Evolutionary conservation across 2,797 vertebrate genomes (phyloP), one percentile per base, ranked within the genome.

Genomic region (Podargus strigoides): DNA sequence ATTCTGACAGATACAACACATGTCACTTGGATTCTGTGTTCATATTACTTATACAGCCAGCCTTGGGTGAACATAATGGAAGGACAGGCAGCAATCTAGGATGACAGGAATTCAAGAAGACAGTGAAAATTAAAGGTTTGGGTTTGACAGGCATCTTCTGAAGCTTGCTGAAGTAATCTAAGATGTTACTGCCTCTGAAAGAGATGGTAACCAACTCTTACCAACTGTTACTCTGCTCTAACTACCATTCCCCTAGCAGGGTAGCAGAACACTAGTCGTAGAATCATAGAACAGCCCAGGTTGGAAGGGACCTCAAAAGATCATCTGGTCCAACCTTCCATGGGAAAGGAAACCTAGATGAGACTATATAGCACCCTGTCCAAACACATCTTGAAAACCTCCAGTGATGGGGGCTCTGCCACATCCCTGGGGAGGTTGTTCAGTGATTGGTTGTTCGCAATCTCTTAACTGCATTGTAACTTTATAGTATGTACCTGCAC

Each of bases 51-150:
- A 64, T 10, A 56, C 34, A 90, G 73, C 41, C 80, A 93, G 92
- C 30, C 69, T 90, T 91, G 88, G 80, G 69, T 91, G 76, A 95
- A 64, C 56, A 32, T 95, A 83, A 80, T 77, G 68, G 67, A 94
- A 82, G 91, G 91, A 95, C 88, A 95, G 93, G 92, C 90, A 90
- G 73, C 90, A 83, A 30, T 90, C 44, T 93, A 90, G 79, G 53
- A 83, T 94, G 94, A 91, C 73, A 80, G 79, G 32, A 85, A 93
- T 83, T 93, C 76, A 93, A 72, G 67, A 94, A 46, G 67, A 90
- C 69, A 81, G 88, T 69, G 78, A 90, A 93, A 94, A 91, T 56
- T 41, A 73, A 95, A 93, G 74, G 55, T 46, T 69, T 95, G 58
- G 18, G 70, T 88, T 93, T 96, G 92, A 87, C 84, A 90, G 84